Evolutionary conservation across 2,113 vertebrate species (phyloP).

Genomic region (Oryzias curvinotus): DNA sequence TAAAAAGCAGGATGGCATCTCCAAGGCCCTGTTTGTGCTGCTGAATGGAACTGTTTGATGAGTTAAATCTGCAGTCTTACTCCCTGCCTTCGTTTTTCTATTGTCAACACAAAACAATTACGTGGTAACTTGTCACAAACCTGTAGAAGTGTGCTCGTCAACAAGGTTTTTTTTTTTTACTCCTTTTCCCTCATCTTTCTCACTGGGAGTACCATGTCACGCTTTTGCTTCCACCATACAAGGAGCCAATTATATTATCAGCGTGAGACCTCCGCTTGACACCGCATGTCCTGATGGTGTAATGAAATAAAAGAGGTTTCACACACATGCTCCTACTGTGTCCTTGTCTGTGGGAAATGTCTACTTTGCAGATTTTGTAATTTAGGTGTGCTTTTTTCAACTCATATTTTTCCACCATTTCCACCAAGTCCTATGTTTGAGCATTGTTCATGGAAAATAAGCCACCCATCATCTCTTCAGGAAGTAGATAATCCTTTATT

Average conservation of each 20-base stretch:
- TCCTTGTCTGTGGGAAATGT: constrained; percentile 66
- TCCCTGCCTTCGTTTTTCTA: not conserved
- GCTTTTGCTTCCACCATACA: constrained; percentile 55
- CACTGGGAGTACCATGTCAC: constrained; percentile 44
- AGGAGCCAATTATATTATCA: constrained; percentile 75
- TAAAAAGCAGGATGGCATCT: constrained; percentile 23
- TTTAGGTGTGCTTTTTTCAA: constrained; percentile 49
- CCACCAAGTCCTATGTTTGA: constrained; percentile 5
- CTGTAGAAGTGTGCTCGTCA: constrained; percentile 27
- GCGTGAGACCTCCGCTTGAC: constrained; percentile 70
- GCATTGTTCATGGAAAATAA: constrained; percentile 15
- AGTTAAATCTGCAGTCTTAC: not conserved
- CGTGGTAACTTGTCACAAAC: constrained; percentile 30
- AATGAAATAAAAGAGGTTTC: constrained; percentile 72
- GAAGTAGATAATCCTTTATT: too few relatives aligned
- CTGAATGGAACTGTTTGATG: not conserved
- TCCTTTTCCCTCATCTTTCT: constrained; percentile 34
- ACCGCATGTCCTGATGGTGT: constrained; percentile 65
- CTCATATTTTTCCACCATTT: too few relatives aligned
- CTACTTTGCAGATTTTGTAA: constrained; percentile 65
- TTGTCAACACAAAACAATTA: constrained; percentile 25
- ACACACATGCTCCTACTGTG: constrained; percentile 65
- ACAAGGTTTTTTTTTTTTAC: constrained; percentile 14
- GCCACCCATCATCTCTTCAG: too few relatives aligned
- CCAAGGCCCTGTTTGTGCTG: constrained; percentile 5